Percentiles rank a stretch among this genome's conserved stretches.
These are phyloP conservation scores for Pollenia labialis DNA, from an alignment of 2,888 invertebrate genomes.

Conservation along the genomic window DNA sequence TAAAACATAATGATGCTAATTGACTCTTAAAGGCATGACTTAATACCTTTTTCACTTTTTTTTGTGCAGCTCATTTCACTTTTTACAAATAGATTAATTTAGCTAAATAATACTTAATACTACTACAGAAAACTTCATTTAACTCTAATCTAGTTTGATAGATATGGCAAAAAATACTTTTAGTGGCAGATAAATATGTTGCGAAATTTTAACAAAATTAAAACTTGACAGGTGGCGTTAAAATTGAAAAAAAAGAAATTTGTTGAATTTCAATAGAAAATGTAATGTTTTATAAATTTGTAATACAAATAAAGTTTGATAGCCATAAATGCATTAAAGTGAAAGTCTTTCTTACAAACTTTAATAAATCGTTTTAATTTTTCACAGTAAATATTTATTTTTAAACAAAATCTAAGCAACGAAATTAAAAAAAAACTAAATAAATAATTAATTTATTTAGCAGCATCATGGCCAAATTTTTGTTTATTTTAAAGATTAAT, in stretches of 20 bases:
- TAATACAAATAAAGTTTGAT: constrained; percentile 48
- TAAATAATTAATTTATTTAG: constrained; percentile 19
- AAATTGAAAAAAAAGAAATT: constrained; percentile 17
- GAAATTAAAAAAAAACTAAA: constrained; percentile 6
- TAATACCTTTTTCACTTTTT: constrained; percentile 16
- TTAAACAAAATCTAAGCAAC: constrained; percentile 32
- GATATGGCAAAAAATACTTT: constrained; percentile 36
- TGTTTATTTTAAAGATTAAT: not conserved
- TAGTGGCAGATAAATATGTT: constrained; percentile 50
- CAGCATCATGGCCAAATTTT: constrained; percentile 34
- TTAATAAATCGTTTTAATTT: constrained; percentile 7
- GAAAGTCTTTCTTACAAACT: constrained; percentile 67
- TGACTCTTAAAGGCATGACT: constrained; percentile 67
- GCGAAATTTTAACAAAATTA: constrained; percentile 9
- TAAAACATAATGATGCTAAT: constrained; percentile 63
- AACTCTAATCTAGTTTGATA: constrained; percentile 62
- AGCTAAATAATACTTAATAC: constrained; percentile 1
- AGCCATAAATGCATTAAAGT: constrained; percentile 72
- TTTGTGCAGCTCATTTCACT: constrained; percentile 47
- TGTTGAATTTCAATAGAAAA: constrained; percentile 23
- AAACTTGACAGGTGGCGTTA: constrained; percentile 44
- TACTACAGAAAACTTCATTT: constrained; percentile 29
- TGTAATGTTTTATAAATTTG: not conserved
- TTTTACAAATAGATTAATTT: not conserved
- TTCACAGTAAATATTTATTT: constrained; percentile 44